phyloP scores from a whole-genome alignment of 2,797 vertebrate genomes.

The Megalops cyprinoides region DNA sequence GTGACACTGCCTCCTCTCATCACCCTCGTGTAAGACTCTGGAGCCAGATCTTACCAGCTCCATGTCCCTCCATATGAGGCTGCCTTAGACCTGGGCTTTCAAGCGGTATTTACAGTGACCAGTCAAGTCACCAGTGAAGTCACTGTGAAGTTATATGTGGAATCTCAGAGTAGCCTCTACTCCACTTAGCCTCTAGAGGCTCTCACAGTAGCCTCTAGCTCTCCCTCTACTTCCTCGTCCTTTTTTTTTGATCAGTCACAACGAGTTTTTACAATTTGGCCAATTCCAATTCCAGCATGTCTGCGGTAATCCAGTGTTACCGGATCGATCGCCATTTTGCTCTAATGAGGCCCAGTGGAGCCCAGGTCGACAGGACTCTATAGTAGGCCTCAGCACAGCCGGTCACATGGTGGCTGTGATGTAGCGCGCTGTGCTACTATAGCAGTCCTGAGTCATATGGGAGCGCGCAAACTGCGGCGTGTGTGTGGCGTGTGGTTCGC shows the following conservation, averaged over 20 bases:
- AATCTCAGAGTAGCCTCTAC: not conserved
- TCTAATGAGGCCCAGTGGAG: not conserved
- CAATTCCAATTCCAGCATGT: not conserved
- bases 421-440: conserved; percentile 16
- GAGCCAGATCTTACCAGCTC: conserved; percentile 31
- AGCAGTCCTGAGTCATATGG: conserved; percentile 30
- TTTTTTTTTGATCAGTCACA: no score
- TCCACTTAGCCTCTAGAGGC: no score
- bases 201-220: no score
- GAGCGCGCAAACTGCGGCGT: conserved; percentile 12
- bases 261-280: not conserved
- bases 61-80: conserved; percentile 37
- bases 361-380: conserved; percentile 33
- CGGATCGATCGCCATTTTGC: no score
- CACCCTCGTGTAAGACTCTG: conserved; percentile 26
- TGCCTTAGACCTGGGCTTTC: conserved; percentile 25
- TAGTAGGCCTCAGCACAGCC: conserved; percentile 26
- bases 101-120: not conserved
- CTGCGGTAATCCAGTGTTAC: not conserved
- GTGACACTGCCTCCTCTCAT: conserved; percentile 16
- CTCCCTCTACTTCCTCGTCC: no score
- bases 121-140: not conserved
- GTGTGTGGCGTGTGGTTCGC: conserved; percentile 17
- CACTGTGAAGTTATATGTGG: not conserved
- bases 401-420: conserved; percentile 23